These are phyloP conservation scores for Pseudochaenichthys georgianus DNA, from an alignment of 2,797 vertebrate genomes.

Conservation along the genomic window DNA sequence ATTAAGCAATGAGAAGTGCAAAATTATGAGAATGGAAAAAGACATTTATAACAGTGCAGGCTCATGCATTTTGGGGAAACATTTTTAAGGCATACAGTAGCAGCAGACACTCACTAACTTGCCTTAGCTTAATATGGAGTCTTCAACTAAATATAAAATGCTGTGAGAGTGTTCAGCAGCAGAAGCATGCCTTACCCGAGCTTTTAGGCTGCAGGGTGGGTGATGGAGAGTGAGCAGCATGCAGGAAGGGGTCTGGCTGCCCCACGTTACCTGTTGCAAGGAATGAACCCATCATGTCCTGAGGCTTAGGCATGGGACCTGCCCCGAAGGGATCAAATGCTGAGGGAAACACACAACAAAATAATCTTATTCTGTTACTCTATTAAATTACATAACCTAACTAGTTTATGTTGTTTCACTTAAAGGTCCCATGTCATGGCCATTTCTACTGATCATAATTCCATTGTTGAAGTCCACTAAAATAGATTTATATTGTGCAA, in stretches of 20 bases:
- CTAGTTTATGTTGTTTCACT: neutral
- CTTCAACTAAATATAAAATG: conserved; percentile 6
- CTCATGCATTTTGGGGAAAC: neutral
- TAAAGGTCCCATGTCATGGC: too few relatives aligned
- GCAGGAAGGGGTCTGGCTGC: conserved; percentile 91
- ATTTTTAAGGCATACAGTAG: neutral
- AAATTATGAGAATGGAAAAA: neutral
- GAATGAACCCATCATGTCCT: conserved; percentile 93
- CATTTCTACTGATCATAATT: too few relatives aligned
- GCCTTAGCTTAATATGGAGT: conserved; percentile 29
- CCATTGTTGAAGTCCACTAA: too few relatives aligned
- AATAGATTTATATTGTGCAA: too few relatives aligned
- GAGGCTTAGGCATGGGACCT: conserved; percentile 89
- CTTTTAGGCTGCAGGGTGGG: conserved; percentile 87
- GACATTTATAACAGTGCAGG: neutral
- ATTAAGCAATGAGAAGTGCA: conserved; percentile 1
- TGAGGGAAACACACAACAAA: conserved; percentile 59
- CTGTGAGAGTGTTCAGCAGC: conserved; percentile 24
- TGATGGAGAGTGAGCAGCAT: conserved; percentile 92
- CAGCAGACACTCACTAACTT: conserved; percentile 1
- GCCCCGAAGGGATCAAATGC: conserved; percentile 93
- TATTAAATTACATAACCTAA: neutral
- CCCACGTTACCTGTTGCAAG: conserved; percentile 88
- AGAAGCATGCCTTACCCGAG: conserved; percentile 87
- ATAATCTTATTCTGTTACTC: neutral